Evolutionary conservation across 23 tunicate genomes (phyloP), one percentile per base, ranked within the genome.

Genomic region (Halocynthia roretzi): DNA sequence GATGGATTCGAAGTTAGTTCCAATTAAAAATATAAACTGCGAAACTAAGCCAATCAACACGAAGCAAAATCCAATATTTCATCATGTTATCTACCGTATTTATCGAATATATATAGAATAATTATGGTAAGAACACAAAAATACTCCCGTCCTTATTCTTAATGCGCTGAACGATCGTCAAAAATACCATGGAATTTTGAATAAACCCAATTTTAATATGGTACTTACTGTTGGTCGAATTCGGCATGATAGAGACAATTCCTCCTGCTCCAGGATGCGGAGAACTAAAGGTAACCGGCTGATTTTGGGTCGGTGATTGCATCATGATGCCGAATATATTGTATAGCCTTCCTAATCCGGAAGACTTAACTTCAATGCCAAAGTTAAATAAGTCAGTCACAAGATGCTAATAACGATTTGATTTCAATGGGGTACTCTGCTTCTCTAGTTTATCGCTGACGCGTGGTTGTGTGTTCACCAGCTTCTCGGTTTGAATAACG

Each of bases 221-320:
- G 50, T 73, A 71, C 78, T 72, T 76, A 81, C 85, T 82, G 60
- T 71, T 87, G n/a, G 81, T 50, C 44, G 93, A 48, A 17, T 83
- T 72, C 20, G 90, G 90, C 84, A 90, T 90, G 79, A 90, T 80
- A 11, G 89, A 76, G 51, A 84, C 83, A 90, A 90, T 90, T 19
- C 84, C 86, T 8, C 20, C 48, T 17, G 90, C 65, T 56, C 55
- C 83, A 21, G 77, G 97, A 12, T 85, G 77, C 9, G 97, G 97
- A 52, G 97, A 77, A 17, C 86, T 77, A 70, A 90, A 90, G 0
- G 89, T 68, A 14, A 90, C 97, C 22, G 86, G 83, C 83, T 90
- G 97, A 64, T 72, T 71, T 80, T 90, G 97, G 67, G 97, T 90
- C 53, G 93, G 93, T 12, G 87, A 70, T 55, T 82, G 83, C 75